Evolutionary conservation across 2,113 vertebrate genomes (phyloP), one percentile per base, ranked within the genome.

Genomic region (Chascanopsetta lugubris): DNA sequence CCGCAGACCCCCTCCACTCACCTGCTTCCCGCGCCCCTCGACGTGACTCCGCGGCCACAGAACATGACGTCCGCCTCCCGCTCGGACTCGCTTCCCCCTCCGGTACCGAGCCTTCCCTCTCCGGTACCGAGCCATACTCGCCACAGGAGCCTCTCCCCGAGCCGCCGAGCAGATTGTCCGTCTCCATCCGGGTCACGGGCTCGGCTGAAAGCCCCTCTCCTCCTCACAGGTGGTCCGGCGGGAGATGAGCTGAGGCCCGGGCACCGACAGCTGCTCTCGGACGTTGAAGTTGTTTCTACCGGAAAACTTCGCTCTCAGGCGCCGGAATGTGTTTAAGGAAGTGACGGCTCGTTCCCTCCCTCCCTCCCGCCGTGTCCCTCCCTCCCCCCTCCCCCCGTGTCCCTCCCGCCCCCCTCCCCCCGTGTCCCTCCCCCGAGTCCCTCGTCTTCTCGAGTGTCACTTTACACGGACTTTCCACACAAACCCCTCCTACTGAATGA

Each of bases 181-280:
- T 69, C 68, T 92, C 91, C 92, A 92, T 92, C 1, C 45, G 61
- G 80, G 36, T 17, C 6, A 4, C 7, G 38, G 13, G 5, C 38
- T 40, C 38, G n/a, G n/a, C 38, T 6, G 17, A 5, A 5, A 17
- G 13, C 38, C 3, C 38, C n/a, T n/a, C n/a, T n/a, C n/a, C n/a
- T n/a, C n/a, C n/a, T n/a, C 38, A 1, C 13, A 8, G 13, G 13
- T 40, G n/a, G 36, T 15, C 5, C 5, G 5, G 3, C 36, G 2
- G 36, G 3, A 38, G 36, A n/a, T n/a, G 13, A 2, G 36, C 36
- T 1, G 36, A 2, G 36, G 11, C 10, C 3, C 25, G 18, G 15
- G 3, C 7, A 43, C 42, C 7, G 1, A 43, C 42, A 8, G n/a
- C n/a, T n/a, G n/a, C n/a, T n/a, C n/a, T 6, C 7, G 5, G 13